Evolutionary conservation across 2,113 vertebrate species (phyloP).

Genomic region (Archilochus colubris): DNA sequence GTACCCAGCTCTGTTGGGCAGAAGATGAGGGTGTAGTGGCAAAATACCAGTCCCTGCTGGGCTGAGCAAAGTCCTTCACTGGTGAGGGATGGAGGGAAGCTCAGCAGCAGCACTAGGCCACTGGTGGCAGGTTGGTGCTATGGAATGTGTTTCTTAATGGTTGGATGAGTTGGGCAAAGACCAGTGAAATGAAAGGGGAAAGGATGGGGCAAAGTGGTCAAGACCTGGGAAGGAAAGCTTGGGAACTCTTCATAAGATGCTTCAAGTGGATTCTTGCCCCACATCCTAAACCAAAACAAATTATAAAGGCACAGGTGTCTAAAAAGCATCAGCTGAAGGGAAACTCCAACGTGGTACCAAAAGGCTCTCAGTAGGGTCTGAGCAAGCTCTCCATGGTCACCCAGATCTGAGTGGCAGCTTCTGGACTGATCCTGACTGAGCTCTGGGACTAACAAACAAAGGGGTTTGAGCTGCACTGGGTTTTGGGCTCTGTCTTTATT

Average conservation of each 20-base stretch:
- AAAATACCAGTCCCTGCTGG: background rate
- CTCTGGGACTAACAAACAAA: background rate
- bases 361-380: background rate
- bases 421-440: background rate
- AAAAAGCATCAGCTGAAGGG: background rate
- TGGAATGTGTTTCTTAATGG: background rate
- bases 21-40: background rate
- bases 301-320: background rate
- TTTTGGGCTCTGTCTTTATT: background rate
- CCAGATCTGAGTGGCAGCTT: background rate
- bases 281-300: background rate
- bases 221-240: background rate
- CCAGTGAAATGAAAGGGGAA: background rate
- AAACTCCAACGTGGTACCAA: background rate
- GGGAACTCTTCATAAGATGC: rapidly evolving
- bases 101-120: background rate
- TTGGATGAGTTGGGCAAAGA: background rate
- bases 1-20: background rate
- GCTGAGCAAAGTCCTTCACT: conserved; percentile 38
- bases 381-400: background rate
- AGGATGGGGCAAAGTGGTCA: background rate
- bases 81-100: conserved; percentile 1
- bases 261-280: background rate
- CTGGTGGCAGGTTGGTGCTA: background rate
- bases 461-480: background rate